These are phyloP conservation scores for Stegostoma tigrinum DNA, from an alignment of 2,113 vertebrate genomes.

Conservation along the genomic window DNA sequence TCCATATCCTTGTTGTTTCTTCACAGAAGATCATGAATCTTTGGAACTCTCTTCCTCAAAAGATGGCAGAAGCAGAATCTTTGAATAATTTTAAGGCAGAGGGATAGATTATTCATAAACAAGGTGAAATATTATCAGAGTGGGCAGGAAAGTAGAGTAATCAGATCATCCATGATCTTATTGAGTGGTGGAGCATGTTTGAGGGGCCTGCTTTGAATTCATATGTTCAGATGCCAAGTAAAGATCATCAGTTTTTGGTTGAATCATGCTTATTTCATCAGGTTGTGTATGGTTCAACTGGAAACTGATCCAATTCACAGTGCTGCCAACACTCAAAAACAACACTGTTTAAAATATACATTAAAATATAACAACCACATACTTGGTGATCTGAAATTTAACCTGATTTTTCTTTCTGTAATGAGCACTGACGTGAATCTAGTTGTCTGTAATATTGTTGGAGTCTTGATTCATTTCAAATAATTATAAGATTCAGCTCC, in stretches of 20 bases:
- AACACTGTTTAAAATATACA: not conserved
- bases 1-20: no score
- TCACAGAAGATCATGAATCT: no score
- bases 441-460: not conserved
- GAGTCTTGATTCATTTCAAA: conserved; percentile 5
- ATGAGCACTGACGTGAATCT: not conserved
- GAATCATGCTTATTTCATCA: not conserved
- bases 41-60: no score
- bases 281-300: not conserved
- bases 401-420: not conserved
- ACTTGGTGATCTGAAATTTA: not conserved
- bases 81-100: no score
- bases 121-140: no score
- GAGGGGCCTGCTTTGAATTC: no score
- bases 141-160: no score
- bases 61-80: no score
- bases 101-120: no score
- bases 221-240: no score
- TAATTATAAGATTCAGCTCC: not conserved
- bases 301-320: not conserved
- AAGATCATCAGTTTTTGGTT: not conserved
- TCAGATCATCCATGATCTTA: no score
- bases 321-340: not conserved
- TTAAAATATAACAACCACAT: not conserved
- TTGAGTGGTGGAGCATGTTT: no score